Percentiles rank a stretch among this genome's conserved stretches.
Evolutionary conservation across 2,113 vertebrate genomes (phyloP).

Genomic region (Chloropsis cyanopogon): DNA sequence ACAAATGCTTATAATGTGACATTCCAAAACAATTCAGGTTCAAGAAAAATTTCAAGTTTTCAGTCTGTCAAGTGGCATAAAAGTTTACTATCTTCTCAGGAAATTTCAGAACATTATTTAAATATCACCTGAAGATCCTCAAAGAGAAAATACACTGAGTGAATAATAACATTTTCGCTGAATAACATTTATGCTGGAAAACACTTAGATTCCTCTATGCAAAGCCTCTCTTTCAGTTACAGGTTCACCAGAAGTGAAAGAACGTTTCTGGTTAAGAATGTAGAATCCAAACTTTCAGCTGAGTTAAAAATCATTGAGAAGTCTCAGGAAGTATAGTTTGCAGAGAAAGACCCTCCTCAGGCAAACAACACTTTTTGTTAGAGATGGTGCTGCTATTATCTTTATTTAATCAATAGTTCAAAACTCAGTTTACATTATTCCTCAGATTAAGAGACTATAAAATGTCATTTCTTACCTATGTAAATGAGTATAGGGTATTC

Average conservation of each 20-base stretch:
- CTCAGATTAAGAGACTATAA: background rate
- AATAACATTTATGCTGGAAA: background rate
- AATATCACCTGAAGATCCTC: background rate
- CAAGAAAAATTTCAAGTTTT: background rate
- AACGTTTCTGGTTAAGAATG: background rate
- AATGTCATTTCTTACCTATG: background rate
- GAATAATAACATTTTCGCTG: background rate
- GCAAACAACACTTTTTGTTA: background rate
- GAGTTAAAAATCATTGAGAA: background rate
- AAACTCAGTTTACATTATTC: background rate
- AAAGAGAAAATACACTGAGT: background rate
- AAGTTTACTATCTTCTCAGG: background rate
- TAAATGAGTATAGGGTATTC: background rate
- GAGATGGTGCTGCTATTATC: background rate
- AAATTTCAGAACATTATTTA: background rate
- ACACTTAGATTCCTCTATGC: background rate
- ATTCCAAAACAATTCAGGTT: background rate
- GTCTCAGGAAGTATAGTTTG: background rate
- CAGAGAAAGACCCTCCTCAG: background rate
- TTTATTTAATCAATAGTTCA: background rate
- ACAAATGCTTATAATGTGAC: background rate
- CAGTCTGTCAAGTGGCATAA: background rate
- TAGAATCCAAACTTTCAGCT: background rate
- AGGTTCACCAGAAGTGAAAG: background rate
- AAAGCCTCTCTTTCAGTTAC: background rate